A percentile compares a stretch with the other conserved stretches of the same genome.
These are phyloP conservation scores for Oriolus oriolus DNA, from an alignment of 2,113 vertebrate species.

Conservation along the genomic window DNA sequence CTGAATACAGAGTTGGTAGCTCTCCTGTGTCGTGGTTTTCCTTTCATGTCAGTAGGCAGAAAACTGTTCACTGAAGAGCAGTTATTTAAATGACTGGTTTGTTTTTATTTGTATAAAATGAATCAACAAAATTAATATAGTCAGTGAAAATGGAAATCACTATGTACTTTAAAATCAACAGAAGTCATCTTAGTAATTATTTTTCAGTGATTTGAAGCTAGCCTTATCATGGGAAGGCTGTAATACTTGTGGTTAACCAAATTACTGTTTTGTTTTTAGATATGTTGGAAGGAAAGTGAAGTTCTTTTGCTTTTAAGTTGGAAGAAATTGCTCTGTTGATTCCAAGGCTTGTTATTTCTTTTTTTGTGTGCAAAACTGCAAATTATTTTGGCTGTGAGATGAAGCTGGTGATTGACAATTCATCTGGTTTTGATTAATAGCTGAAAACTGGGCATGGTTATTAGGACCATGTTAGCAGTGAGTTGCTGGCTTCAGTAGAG, in stretches of 20 bases:
- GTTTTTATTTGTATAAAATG: constrained; percentile 23
- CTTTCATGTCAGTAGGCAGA: background rate
- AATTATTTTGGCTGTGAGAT: constrained; percentile 1
- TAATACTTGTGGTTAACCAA: constrained; percentile 61
- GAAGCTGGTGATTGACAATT: background rate
- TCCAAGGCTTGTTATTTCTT: background rate
- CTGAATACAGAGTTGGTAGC: background rate
- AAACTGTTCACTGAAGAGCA: background rate
- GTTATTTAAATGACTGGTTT: constrained; percentile 36
- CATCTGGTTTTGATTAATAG: background rate
- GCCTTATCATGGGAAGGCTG: constrained; percentile 31
- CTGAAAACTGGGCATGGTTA: background rate
- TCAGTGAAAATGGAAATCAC: constrained; percentile 5
- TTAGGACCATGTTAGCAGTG: background rate
- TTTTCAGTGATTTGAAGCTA: constrained; percentile 40
- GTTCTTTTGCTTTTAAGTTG: constrained; percentile 31
- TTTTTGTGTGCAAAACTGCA: background rate
- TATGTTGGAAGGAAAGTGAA: constrained; percentile 32
- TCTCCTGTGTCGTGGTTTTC: background rate
- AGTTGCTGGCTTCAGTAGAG: background rate
- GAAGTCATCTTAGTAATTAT: constrained; percentile 46
- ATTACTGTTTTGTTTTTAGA: constrained; percentile 48
- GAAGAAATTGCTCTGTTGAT: background rate
- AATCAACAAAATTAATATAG: constrained; percentile 15
- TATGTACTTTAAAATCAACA: constrained; percentile 1